Base-by-base conservation (phyloP, 2,113 vertebrate species). In the Notarius quadriscutis region DNA sequence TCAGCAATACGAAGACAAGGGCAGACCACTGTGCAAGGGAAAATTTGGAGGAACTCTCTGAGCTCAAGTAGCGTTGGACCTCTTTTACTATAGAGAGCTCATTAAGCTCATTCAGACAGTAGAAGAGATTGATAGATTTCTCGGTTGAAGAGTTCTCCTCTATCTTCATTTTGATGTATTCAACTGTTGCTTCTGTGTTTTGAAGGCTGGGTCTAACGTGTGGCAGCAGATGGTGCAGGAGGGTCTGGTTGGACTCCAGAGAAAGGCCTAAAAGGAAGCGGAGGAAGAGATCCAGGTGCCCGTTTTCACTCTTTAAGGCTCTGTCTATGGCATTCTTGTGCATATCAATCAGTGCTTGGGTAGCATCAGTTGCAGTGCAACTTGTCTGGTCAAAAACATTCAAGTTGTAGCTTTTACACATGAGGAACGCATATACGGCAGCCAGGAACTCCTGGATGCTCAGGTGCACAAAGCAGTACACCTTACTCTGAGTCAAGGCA, bases 381-480 rank as follows among this genome's bases (percentile, higher is more conserved):
- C 60, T 53, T 87, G 84, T 27, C 25, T 74, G 69, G 75, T 87
- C 83, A 30, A 89, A 62, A 71, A 78, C 62, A 0, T 87, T 87
- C 14, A 2, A 8, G 17, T 60, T 65, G 27, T 85, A 34, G 77
- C 30, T 7, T 41, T 87, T 89, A 51, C 84, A 87, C 83, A 78
- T 83, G 25, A 78, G n/a, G 58, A 85, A 87, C 51, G 87, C 80
- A 51, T 81, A 90, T n/a, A 89, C 6, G 0, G 88, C 81, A 79
- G 86, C 88, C 6, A 89, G 84, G 57, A 86, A 87, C 86, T 90
- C 84, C 58, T 89, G 88, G 78, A 89, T 88, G 84, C 86, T 89
- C 58, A 87, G 83, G 22, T 89, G 88, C 12, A 89, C 27, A 50
- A 89, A 89, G 79, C 88, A 89, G 62, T 87, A 89, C 5, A 89